Percentiles rank a stretch among this genome's conserved stretches.
Evolutionary conservation across 2,113 vertebrate genomes (phyloP).

Genomic region (Aix galericulata): DNA sequence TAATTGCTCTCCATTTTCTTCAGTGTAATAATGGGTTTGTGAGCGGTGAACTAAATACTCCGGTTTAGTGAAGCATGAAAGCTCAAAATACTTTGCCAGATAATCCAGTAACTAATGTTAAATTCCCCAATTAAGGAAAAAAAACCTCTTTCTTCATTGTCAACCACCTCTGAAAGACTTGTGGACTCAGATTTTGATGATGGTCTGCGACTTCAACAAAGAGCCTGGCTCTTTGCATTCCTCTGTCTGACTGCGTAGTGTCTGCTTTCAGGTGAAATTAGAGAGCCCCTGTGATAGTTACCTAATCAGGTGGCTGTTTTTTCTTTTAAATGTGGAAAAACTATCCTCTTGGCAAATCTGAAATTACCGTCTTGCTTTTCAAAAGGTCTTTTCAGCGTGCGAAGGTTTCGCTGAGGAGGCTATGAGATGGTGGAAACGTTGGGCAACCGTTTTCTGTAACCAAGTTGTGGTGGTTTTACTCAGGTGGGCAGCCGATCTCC

Average conservation of each 20-base stretch:
- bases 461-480: neutral
- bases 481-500: too few relatives aligned
- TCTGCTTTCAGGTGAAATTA: constrained; percentile 22
- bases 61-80: constrained; percentile 53
- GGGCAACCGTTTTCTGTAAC: neutral
- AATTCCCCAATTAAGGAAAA: constrained; percentile 16
- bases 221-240: neutral
- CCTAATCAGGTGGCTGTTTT: neutral
- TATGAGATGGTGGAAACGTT: neutral
- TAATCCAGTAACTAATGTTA: constrained; percentile 40
- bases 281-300: neutral
- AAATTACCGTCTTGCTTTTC: neutral
- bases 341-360: neutral
- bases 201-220: neutral
- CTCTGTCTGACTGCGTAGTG: neutral
- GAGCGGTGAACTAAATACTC: constrained; percentile 55
- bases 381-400: neutral
- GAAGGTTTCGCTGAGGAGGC: neutral
- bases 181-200: constrained; percentile 3
- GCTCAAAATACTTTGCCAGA: constrained; percentile 55
- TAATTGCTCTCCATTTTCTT: constrained; percentile 69
- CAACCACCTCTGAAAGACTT: neutral
- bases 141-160: constrained; percentile 2
- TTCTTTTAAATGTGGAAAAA: neutral
- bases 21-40: constrained; percentile 60